Base-by-base conservation (phyloP, 1,140 invertebrate species). In the Polyergus mexicanus region DNA sequence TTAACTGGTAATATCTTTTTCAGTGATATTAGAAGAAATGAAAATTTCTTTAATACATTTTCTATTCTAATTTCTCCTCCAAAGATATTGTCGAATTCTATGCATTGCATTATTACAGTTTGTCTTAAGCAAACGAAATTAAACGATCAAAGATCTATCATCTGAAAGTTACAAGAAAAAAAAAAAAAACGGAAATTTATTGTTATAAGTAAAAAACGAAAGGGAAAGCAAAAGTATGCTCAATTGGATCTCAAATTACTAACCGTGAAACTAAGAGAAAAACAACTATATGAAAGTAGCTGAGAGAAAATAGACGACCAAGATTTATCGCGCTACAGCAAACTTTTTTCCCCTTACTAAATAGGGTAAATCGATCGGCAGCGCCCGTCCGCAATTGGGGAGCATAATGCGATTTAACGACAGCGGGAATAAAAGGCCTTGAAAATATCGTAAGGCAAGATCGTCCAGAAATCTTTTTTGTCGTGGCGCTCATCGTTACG, bases 321-420 rank as follows among this genome's bases (percentile, higher is more conserved):
- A 74, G 68, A 83, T 83, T 83, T 83, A 83, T 83, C 78, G 78
- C 78, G 78, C 54, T 74, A 83, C 78, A 60, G 68, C 13, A 25
- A 35, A 60, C 78, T 74, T 83, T 83, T 81, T 80, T 54, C 54
- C 68, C 22, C 32, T 71, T 74, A 74, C 68, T 74, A 41, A 74
- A 83, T 74, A 47, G 77, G 22, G 32, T 47, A 25, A 80, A 69
- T 80, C 78, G 78, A 83, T 47, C 38, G 78, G 38, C n/a, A 44
- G 38, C 68, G 78, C 54, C 68, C 68, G 54, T 72, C 54, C 68
- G 78, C 41, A 74, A 72, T 83, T 35, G 78, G 78, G 68, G n/a
- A 72, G 38, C 41, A 74, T 83, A 83, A 83, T 83, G 78, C 78
- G 78, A 83, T 83, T 83, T 72, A 47, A 83, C 78, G 54, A 74